Conservation (phyloP, 2,113 vertebrate genomes). For the Collichthys lucidus region DNA sequence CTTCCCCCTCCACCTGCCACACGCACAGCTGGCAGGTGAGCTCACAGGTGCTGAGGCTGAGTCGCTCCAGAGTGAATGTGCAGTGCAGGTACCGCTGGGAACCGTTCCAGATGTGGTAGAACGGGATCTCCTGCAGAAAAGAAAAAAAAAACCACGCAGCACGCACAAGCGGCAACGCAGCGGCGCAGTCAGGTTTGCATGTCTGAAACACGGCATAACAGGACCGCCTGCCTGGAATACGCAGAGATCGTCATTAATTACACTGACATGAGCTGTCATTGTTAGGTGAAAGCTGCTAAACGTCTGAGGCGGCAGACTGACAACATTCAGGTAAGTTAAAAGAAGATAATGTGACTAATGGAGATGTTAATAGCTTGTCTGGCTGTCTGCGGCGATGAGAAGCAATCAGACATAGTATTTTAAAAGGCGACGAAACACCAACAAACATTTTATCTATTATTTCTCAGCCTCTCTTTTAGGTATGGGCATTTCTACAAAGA, state of each 20-base stretch:
- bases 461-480: conserved; percentile 15
- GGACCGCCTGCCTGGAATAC: conserved; percentile 47
- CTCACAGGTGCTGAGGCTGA: conserved; percentile 93
- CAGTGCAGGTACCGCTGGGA: conserved; percentile 95
- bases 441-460: background rate
- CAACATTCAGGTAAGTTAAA: conserved; percentile 34
- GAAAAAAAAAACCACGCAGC: conserved; percentile 34
- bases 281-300: conserved; percentile 25
- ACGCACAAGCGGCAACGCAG: conserved; percentile 12
- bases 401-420: conserved; percentile 19
- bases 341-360: conserved; percentile 17
- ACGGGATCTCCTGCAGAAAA: conserved; percentile 92
- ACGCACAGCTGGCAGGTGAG: conserved; percentile 98
- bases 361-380: background rate
- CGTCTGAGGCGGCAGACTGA: conserved; percentile 55
- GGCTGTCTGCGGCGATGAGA: conserved; percentile 15
- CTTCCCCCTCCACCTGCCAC: conserved; percentile 99
- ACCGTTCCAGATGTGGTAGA: conserved; percentile 98
- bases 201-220: conserved; percentile 46
- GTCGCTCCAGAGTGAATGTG: conserved; percentile 96
- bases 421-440: conserved; percentile 5
- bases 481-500: conserved; percentile 3
- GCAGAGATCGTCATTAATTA: conserved; percentile 64
- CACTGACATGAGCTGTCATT: conserved; percentile 34
- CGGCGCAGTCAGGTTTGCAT: conserved; percentile 54